Percentiles rank a stretch among this genome's conserved stretches.
Evolutionary conservation across 2,888 invertebrate species (phyloP).

Genomic region (Agonopterix heracliana): DNA sequence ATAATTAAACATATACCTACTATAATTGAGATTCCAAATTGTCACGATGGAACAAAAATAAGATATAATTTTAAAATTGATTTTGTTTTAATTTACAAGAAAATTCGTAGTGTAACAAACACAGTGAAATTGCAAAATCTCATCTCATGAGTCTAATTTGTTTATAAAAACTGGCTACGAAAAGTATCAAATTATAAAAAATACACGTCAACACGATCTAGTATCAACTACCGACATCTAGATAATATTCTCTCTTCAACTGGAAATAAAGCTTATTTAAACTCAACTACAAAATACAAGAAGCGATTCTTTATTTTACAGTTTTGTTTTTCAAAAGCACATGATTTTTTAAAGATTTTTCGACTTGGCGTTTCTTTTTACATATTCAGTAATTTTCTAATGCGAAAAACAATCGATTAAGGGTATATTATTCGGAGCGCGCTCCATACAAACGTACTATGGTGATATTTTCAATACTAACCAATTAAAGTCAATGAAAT

Average conservation of each 20-base stretch:
- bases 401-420: too few relatives aligned
- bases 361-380: constrained; percentile 24
- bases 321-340: constrained; percentile 44
- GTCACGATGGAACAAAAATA: too few relatives aligned
- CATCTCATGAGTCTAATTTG: constrained; percentile 19
- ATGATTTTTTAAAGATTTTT: constrained; percentile 22
- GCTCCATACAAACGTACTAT: too few relatives aligned
- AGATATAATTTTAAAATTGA: too few relatives aligned
- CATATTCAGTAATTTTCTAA: too few relatives aligned
- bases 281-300: constrained; percentile 42
- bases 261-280: constrained; percentile 43
- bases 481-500: too few relatives aligned
- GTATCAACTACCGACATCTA: constrained; percentile 34
- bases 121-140: constrained; percentile 16
- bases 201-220: constrained; percentile 38
- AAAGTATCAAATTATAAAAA: constrained; percentile 47
- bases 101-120: constrained; percentile 9
- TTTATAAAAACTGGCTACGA: constrained; percentile 38
- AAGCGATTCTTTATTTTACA: constrained; percentile 56
- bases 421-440: too few relatives aligned
- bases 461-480: too few relatives aligned
- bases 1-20: too few relatives aligned
- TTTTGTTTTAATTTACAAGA: too few relatives aligned
- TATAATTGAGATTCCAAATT: too few relatives aligned
- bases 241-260: constrained; percentile 46